These are phyloP conservation scores for Oxyruncus cristatus DNA, from an alignment of 2,113 vertebrate species.

Conservation along the genomic window DNA sequence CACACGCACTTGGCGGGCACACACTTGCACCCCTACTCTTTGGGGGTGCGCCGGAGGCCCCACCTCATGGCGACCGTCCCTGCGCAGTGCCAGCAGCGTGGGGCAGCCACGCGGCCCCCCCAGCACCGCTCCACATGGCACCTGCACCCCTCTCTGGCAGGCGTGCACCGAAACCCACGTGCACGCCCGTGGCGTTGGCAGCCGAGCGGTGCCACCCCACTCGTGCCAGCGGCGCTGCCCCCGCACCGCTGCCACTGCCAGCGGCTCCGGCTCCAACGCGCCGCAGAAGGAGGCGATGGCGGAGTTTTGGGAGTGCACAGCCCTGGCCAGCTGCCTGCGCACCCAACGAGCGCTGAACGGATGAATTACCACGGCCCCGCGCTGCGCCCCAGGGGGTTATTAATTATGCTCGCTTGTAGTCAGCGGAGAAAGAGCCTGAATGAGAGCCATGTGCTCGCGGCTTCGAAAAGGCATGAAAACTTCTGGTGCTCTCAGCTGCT, in stretches of 20 bases:
- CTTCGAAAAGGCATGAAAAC: conserved; percentile 3
- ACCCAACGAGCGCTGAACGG: neutral
- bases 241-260: neutral
- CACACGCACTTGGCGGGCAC: accelerated
- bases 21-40: neutral
- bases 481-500: neutral
- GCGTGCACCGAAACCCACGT: accelerated
- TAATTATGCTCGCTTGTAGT: neutral
- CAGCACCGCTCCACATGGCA: accelerated
- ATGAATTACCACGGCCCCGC: neutral
- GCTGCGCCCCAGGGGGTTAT: neutral
- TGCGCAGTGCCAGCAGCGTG: accelerated
- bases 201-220: neutral
- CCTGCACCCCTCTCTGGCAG: neutral
- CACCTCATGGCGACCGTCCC: accelerated
- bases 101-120: accelerated
- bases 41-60: neutral
- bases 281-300: neutral
- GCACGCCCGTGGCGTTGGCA: neutral
- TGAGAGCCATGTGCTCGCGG: neutral
- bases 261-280: accelerated
- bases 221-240: neutral
- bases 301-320: neutral
- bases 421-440: neutral
- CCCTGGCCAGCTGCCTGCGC: neutral